Evolutionary conservation across 2,113 vertebrate species (phyloP), one percentile per base, ranked within the genome.

Genomic region (Acrocephalus arundinaceus): DNA sequence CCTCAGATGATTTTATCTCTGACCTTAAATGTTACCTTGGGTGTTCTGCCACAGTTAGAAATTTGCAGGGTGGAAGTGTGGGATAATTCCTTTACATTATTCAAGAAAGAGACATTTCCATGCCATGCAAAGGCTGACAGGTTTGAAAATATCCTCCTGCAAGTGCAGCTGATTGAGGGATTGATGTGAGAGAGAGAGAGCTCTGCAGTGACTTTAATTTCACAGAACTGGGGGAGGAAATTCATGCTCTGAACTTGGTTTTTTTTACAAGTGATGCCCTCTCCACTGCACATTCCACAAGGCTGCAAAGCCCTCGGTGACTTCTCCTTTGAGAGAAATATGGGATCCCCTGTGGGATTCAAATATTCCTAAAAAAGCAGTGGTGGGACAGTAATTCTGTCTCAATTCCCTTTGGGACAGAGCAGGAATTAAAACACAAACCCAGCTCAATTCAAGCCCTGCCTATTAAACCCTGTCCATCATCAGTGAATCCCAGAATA

Each of bases 401-500:
- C 57, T 80, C 61, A 21, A 13, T 41, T 77, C 41, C 68, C 43
- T 45, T 23, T 2, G 21, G 28, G 75, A 70, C 51, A 41, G 31
- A 71, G 43, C 37, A 61, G 65, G 35, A 59, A 54, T 16, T 61
- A 39, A 49, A 83, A 35, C 41, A 49, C 27, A 72, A 41, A 66
- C 24, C 17, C 2, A 61, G 43, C 5, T 62, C 66, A 45, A 2
- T 6, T 14, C 19, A 18, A 41, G 24, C 35, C 2, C 35, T n/a
- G 31, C 15, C 24, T 6, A 5, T 3, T 11, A 22, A 58, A 25
- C 15, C 9, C 43, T 65, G 54, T 2, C 70, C 54, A 2, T 5
- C 25, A 24, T 0, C 16, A 0, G 5, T 7, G 46, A 92, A n/a
- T 17, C 24, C 9, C 54, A 67, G 43, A 62, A 52, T 8, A 19